These are phyloP conservation scores for Piaya cayana DNA, from an alignment of 2,113 vertebrate species.

Conservation along the genomic window DNA sequence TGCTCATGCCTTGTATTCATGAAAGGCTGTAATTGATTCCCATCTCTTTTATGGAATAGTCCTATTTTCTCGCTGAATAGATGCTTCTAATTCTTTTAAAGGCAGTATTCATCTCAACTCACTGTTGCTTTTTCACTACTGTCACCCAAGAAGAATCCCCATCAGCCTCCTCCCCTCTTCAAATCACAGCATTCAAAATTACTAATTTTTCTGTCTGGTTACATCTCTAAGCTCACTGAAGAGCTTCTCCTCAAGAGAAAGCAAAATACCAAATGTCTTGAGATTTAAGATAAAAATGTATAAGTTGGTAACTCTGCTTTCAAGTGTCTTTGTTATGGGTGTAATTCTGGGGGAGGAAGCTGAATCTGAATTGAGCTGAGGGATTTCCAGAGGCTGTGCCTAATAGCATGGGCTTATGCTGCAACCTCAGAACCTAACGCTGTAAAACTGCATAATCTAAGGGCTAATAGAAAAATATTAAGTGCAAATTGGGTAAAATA, in stretches of 20 bases:
- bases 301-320: not conserved
- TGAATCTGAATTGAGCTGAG: not conserved
- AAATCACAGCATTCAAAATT: not conserved
- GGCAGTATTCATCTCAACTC: slow-evolving; percentile 29
- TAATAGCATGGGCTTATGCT: not conserved
- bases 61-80: not conserved
- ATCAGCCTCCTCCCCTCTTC: not conserved
- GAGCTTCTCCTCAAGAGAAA: not conserved
- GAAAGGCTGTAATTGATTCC: slow-evolving; percentile 35
- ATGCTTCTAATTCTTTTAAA: slow-evolving; percentile 50
- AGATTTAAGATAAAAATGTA: not conserved
- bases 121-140: not conserved
- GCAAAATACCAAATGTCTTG: not conserved
- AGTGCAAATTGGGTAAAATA: slow-evolving; percentile 58
- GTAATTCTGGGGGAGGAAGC: not conserved
- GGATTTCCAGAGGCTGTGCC: not conserved
- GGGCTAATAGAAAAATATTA: slow-evolving; percentile 51
- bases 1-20: slow-evolving; percentile 23
- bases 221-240: not conserved
- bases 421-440: not conserved
- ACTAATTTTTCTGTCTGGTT: not conserved
- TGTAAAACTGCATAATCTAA: slow-evolving; percentile 46
- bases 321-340: not conserved
- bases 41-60: slow-evolving; percentile 33
- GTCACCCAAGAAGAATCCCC: not conserved